Evolutionary conservation across 2,797 vertebrate genomes (phyloP).

Genomic region (Falco biarmicus): DNA sequence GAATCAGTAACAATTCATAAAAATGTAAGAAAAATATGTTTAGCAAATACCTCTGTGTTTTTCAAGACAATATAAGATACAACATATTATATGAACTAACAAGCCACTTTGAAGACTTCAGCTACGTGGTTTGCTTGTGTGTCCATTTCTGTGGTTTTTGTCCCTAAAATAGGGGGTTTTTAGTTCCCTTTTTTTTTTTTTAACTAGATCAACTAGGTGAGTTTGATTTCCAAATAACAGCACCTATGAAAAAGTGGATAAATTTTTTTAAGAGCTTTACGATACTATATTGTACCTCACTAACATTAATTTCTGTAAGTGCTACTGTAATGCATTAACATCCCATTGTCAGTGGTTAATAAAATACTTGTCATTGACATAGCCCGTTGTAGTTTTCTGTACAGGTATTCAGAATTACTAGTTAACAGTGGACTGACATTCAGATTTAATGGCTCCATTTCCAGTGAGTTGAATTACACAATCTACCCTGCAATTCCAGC

Average conservation of each 20-base stretch:
- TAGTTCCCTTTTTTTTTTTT: neutral
- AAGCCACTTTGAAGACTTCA: neutral
- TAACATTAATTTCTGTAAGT: neutral
- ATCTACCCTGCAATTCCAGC: neutral
- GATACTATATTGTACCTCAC: neutral
- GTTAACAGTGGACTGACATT: neutral
- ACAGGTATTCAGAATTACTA: neutral
- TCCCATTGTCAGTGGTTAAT: neutral
- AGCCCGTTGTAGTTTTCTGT: neutral
- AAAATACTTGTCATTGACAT: neutral
- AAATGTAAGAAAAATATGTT: neutral
- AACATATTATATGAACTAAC: neutral
- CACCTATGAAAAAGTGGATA: neutral
- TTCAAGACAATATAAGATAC: neutral
- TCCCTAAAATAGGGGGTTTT: neutral
- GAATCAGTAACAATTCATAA: neutral
- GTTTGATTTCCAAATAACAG: neutral
- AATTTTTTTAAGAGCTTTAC: neutral
- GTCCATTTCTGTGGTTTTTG: neutral
- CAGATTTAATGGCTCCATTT: neutral
- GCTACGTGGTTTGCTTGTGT: neutral
- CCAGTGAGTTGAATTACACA: neutral
- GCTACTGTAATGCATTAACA: neutral
- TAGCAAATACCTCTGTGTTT: neutral
- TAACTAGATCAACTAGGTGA: neutral